Percentiles rank a stretch among this genome's conserved stretches.
phyloP scores from a whole-genome alignment of 92 coral and sea anemone genomes.

The Epizoanthus scotinus region DNA sequence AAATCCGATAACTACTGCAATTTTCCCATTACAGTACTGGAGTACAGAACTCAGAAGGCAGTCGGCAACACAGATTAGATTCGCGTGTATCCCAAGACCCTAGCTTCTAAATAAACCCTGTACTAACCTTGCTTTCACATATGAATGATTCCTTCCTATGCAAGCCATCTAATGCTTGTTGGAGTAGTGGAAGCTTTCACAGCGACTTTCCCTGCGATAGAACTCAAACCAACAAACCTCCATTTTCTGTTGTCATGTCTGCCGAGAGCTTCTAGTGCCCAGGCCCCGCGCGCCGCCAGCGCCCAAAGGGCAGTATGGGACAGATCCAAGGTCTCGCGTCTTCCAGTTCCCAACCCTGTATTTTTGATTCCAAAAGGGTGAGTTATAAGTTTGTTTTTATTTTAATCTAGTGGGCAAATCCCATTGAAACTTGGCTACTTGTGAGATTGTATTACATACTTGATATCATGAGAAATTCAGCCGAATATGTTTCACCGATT shows the following conservation, averaged over 20 bases:
- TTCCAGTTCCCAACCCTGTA: not conserved
- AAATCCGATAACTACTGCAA: too few species aligned
- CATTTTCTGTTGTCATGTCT: conserved; percentile 34
- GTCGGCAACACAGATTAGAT: not conserved
- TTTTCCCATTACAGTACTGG: too few species aligned
- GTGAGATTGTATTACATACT: too few species aligned
- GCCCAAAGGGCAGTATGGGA: too few species aligned
- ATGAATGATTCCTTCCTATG: conserved; percentile 3
- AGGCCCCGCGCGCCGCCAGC: not conserved
- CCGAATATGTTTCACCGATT: too few species aligned
- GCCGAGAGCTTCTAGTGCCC: not conserved
- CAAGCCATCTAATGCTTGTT: conserved; percentile 13
- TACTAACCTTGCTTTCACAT: conserved; percentile 9
- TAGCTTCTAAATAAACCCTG: not conserved
- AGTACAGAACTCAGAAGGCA: too few species aligned
- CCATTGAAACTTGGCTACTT: too few species aligned
- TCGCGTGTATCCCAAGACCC: too few species aligned
- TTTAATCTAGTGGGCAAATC: too few species aligned
- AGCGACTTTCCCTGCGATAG: not conserved
- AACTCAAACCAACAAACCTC: conserved; percentile 16
- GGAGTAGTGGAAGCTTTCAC: not conserved
- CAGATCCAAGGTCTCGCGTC: not conserved
- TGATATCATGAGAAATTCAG: too few species aligned
- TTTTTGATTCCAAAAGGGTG: too few species aligned
- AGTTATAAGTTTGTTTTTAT: too few species aligned